Evolutionary conservation across 1,140 invertebrate genomes (phyloP).

Genomic region (Harlomillsia oculata): DNA sequence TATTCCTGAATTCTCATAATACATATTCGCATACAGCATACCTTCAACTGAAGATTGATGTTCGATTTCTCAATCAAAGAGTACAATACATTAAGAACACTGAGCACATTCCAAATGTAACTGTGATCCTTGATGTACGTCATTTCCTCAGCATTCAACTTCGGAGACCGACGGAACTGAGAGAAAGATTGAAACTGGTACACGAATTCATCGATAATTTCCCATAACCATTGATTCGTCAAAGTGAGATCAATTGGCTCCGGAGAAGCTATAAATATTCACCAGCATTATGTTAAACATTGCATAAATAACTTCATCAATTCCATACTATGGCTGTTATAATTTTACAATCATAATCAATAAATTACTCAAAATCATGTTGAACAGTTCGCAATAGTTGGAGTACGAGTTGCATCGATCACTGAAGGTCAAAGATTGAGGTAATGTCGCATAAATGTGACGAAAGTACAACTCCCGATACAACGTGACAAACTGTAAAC

Average conservation of each 20-base stretch:
- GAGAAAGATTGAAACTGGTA: constrained; percentile 94
- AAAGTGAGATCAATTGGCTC: constrained; percentile 83
- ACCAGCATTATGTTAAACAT: constrained; percentile 92
- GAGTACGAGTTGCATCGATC: constrained; percentile 92
- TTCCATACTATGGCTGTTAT: too few relatives aligned
- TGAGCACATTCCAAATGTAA: constrained; percentile 97
- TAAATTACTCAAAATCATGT: constrained; percentile 71
- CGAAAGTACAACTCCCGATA: constrained; percentile 97
- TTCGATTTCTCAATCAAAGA: constrained; percentile 97
- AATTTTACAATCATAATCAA: constrained; percentile 8
- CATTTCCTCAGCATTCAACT: constrained; percentile 58
- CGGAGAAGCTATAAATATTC: constrained; percentile 56
- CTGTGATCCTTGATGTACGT: constrained; percentile 62
- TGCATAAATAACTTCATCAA: too few relatives aligned
- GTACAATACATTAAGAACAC: constrained; percentile 94
- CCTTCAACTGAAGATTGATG: constrained; percentile 94
- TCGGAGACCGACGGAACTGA: constrained; percentile 57
- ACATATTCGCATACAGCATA: constrained; percentile 38
- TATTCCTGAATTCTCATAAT: constrained; percentile 4
- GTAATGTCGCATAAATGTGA: constrained; percentile 86
- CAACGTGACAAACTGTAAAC: constrained; percentile 66
- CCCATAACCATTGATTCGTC: constrained; percentile 99
- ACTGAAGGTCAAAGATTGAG: constrained; percentile 74
- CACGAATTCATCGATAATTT: constrained; percentile 94
- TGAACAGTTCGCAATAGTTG: constrained; percentile 97